phyloP scores from a whole-genome alignment of 2,797 vertebrate genomes.

The Pagetopsis macropterus region DNA sequence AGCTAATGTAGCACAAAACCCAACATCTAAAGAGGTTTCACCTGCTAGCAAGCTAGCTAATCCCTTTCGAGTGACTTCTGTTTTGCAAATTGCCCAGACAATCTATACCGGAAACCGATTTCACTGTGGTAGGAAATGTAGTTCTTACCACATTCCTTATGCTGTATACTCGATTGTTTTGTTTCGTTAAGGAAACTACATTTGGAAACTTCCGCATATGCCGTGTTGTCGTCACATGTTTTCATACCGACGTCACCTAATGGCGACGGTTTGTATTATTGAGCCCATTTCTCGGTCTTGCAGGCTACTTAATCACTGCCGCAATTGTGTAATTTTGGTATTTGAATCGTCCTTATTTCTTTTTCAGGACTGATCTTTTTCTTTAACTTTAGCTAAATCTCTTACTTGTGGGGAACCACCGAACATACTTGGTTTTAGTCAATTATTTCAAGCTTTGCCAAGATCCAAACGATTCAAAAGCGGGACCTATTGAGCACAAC shows the following conservation, averaged over 20 bases:
- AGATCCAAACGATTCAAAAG: too few species aligned
- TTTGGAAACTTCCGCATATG: conserved; percentile 2
- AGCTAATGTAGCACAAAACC: conserved; percentile 37
- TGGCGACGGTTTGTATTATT: fast-evolving
- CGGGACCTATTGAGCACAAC: too few species aligned
- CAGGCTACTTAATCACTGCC: conserved; percentile 9
- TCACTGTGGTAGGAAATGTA: conserved; percentile 59
- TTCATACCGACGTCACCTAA: conserved; percentile 31
- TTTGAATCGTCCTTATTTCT: too few species aligned
- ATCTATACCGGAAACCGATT: conserved; percentile 29
- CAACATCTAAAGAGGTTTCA: conserved; percentile 62
- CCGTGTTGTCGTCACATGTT: conserved; percentile 40
- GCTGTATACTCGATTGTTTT: fast-evolving
- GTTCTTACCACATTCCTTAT: conserved; percentile 10
- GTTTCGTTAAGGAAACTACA: conserved; percentile 57
- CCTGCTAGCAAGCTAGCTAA: conserved; percentile 75
- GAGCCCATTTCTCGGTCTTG: fast-evolving
- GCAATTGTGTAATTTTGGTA: too few species aligned
- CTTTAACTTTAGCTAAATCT: too few species aligned
- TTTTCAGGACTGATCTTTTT: too few species aligned
- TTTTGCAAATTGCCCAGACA: conserved; percentile 47
- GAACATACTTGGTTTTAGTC: too few species aligned
- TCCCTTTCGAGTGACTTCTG: conserved; percentile 79
- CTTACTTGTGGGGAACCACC: too few species aligned
- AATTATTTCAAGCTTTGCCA: too few species aligned